Evolutionary conservation across 2,888 invertebrate genomes (phyloP).

Genomic region (Trissolcus japonicus): DNA sequence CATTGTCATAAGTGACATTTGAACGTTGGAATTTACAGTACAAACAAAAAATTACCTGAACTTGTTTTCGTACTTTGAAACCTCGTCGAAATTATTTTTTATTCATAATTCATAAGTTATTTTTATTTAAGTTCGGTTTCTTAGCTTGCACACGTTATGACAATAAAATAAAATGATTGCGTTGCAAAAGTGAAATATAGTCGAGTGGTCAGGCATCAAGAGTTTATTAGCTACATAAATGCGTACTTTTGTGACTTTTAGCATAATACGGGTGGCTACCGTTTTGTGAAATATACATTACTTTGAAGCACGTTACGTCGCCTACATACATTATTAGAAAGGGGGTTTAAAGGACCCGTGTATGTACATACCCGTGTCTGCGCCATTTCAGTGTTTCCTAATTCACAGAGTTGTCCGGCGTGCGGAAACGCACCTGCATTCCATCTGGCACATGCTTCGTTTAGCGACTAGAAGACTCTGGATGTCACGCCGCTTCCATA

Average conservation of each 20-base stretch:
- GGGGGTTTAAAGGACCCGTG: constrained; percentile 53
- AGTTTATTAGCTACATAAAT: constrained; percentile 56
- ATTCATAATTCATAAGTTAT: too few relatives aligned
- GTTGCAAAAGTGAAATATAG: not conserved
- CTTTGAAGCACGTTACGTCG: constrained; percentile 57
- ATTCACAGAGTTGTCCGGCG: constrained; percentile 58
- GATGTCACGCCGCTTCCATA: constrained; percentile 40
- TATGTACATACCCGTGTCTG: constrained; percentile 56
- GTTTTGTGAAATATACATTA: constrained; percentile 59
- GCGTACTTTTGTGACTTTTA: constrained; percentile 54
- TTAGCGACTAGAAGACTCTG: constrained; percentile 41
- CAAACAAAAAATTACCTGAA: too few relatives aligned
- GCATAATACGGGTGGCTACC: constrained; percentile 60
- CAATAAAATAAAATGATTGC: constrained; percentile 1
- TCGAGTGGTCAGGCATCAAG: constrained; percentile 13
- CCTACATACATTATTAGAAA: constrained; percentile 61
- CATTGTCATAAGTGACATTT: constrained; percentile 46
- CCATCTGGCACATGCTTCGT: constrained; percentile 54
- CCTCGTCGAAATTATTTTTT: too few relatives aligned
- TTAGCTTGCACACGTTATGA: too few relatives aligned
- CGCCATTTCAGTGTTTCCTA: constrained; percentile 59
- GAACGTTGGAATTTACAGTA: constrained; percentile 20
- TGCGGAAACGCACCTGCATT: constrained; percentile 58
- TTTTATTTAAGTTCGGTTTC: too few relatives aligned
- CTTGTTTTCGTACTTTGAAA: too few relatives aligned